A percentile compares a stretch with the other conserved stretches of the same genome.
Evolutionary conservation across 1,140 invertebrate species (phyloP).

Genomic region (Drosophila kurseongensis): DNA sequence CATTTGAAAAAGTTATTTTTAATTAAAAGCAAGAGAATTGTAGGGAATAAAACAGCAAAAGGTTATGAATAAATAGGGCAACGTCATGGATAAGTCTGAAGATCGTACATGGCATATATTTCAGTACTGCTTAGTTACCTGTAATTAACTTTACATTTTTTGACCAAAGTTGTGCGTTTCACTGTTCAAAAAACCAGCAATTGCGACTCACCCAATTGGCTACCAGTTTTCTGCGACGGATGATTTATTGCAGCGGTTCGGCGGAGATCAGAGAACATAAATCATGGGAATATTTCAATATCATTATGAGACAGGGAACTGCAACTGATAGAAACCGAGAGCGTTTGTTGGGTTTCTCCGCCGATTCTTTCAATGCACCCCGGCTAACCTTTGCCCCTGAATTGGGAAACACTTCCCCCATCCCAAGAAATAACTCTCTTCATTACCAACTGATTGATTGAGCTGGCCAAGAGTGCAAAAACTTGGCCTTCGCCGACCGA

Average conservation of each 20-base stretch:
- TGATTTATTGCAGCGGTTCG: slow-evolving; percentile 59
- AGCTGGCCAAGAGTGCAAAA: slow-evolving; percentile 47
- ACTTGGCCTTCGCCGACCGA: slow-evolving; percentile 64
- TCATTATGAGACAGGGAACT: slow-evolving; percentile 50
- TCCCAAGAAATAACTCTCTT: slow-evolving; percentile 35
- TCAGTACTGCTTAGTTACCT: too few species aligned
- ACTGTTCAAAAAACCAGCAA: slow-evolving; percentile 1
- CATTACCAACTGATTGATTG: slow-evolving; percentile 74
- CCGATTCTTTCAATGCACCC: slow-evolving; percentile 17
- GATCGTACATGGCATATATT: too few species aligned
- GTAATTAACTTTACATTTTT: neutral
- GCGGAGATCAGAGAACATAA: slow-evolving; percentile 62
- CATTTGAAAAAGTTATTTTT: neutral
- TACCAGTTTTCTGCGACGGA: slow-evolving; percentile 30
- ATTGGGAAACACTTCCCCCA: slow-evolving; percentile 27
- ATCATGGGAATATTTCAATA: slow-evolving; percentile 61
- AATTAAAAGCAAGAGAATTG: too few species aligned
- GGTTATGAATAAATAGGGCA: too few species aligned
- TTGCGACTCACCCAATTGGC: slow-evolving; percentile 40
- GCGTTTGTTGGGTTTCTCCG: slow-evolving; percentile 16
- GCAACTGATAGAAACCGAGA: slow-evolving; percentile 54
- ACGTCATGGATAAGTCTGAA: too few species aligned
- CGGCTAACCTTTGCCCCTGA: slow-evolving; percentile 35
- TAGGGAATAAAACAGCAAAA: too few species aligned
- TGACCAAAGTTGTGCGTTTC: neutral